Evolutionary conservation across 2,888 invertebrate species (phyloP).

Genomic region (Drosophila anceps): DNA sequence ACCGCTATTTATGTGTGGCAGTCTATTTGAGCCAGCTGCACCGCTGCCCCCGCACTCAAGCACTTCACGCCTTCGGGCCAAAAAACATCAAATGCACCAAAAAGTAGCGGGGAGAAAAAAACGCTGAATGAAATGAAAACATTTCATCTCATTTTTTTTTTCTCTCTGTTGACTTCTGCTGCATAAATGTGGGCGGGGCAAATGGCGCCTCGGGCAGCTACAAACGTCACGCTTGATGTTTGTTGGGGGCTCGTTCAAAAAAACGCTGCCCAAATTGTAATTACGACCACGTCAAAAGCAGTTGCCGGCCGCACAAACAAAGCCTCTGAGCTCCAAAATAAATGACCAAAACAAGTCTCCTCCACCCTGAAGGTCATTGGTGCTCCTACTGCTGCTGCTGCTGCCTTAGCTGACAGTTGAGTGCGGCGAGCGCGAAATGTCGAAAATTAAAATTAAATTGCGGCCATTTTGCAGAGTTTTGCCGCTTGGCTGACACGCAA

Average conservation of each 20-base stretch:
- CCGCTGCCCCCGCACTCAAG: slow-evolving; percentile 1
- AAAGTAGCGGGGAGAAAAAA: no score
- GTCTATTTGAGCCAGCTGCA: slow-evolving; percentile 53
- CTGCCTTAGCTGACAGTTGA: slow-evolving; percentile 20
- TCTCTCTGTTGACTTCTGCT: not conserved
- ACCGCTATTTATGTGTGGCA: slow-evolving; percentile 70
- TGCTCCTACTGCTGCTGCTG: not conserved
- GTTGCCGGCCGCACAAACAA: slow-evolving; percentile 61
- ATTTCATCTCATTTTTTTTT: slow-evolving; percentile 10
- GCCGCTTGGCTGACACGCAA: slow-evolving; percentile 44
- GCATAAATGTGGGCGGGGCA: slow-evolving; percentile 18
- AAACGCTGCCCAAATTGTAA: slow-evolving; percentile 68
- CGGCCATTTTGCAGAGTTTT: slow-evolving; percentile 49
- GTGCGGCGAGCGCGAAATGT: slow-evolving; percentile 33
- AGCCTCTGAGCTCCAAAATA: slow-evolving; percentile 60
- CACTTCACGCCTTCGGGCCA: slow-evolving; percentile 36
- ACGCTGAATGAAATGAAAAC: slow-evolving; percentile 14
- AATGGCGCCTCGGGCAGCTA: not conserved
- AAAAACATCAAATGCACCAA: slow-evolving; percentile 57
- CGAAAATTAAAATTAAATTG: slow-evolving; percentile 69
- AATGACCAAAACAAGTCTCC: slow-evolving; percentile 67
- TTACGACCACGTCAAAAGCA: slow-evolving; percentile 76
- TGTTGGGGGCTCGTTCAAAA: slow-evolving; percentile 41
- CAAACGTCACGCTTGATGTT: slow-evolving; percentile 58
- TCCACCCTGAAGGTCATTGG: slow-evolving; percentile 21